Conservation (phyloP, 2,113 vertebrate species). For the Cepphus grylle region DNA sequence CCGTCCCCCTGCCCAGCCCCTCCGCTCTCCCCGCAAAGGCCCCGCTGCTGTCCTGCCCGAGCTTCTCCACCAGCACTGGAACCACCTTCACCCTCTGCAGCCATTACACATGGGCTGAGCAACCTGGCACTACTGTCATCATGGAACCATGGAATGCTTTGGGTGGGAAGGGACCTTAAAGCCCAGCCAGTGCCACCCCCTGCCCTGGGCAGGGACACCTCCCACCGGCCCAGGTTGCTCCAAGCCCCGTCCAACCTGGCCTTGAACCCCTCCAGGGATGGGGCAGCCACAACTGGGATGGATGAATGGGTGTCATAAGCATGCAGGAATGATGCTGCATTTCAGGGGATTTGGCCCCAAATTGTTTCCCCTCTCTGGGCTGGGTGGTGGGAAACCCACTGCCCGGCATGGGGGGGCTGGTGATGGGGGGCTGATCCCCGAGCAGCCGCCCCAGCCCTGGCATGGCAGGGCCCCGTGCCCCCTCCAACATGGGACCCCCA, state of each 20-base stretch:
- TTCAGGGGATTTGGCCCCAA: neutral
- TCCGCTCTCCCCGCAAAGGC: fast-evolving
- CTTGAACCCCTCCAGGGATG: too few relatives aligned
- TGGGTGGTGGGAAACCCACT: fast-evolving
- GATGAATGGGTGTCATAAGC: fast-evolving
- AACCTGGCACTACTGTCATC: fast-evolving
- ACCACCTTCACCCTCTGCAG: neutral
- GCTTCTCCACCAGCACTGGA: neutral
- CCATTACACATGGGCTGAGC: fast-evolving
- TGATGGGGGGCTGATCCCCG: fast-evolving
- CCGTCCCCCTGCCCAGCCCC: fast-evolving
- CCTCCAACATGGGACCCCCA: fast-evolving
- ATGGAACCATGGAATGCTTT: neutral
- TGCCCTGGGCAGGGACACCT: neutral
- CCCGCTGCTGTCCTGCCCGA: fast-evolving
- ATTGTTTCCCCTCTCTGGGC: neutral
- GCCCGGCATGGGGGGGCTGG: fast-evolving
- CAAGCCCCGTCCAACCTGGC: neutral
- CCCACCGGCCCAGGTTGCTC: neutral
- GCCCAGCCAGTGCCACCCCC: neutral
- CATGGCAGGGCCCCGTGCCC: fast-evolving
- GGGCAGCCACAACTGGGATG: too few relatives aligned
- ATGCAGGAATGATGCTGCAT: neutral
- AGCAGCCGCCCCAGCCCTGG: neutral
- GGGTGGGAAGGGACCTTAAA: neutral